Conservation (phyloP, 2,797 vertebrate genomes). For the Hyperoplus lanceolatus region DNA sequence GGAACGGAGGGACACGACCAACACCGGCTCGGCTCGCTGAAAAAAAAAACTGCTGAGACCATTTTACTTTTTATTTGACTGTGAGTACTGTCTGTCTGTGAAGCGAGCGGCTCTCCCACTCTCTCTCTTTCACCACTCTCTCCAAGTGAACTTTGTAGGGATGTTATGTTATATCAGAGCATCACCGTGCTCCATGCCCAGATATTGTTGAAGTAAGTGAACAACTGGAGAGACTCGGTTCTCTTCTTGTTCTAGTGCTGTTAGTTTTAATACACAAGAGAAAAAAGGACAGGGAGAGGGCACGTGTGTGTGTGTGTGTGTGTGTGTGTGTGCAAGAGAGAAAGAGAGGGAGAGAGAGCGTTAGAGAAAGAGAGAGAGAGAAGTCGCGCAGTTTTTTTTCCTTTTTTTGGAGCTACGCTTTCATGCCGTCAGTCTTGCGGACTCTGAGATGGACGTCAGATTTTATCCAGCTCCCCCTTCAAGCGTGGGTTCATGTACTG, state of each 20-base stretch:
- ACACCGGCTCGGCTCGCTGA: slow-evolving; percentile 29
- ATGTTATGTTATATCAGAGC: slow-evolving; percentile 74
- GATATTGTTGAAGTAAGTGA: slow-evolving; percentile 61
- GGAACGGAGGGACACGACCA: slow-evolving; percentile 61
- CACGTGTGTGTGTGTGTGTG: slow-evolving; percentile 30
- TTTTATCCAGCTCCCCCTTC: slow-evolving; percentile 97
- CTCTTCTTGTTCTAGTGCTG: slow-evolving; percentile 78
- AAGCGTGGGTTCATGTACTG: slow-evolving; percentile 95
- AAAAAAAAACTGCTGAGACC: slow-evolving; percentile 43
- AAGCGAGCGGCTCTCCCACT: slow-evolving; percentile 14
- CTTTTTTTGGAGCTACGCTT: slow-evolving; percentile 82
- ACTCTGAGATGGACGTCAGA: slow-evolving; percentile 97
- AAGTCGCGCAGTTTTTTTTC: slow-evolving; percentile 71
- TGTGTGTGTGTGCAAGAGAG: slow-evolving; percentile 29
- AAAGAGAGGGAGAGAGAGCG: slow-evolving; percentile 56
- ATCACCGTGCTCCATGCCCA: slow-evolving; percentile 65
- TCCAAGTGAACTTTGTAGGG: slow-evolving; percentile 75
- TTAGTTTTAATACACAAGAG: slow-evolving; percentile 71
- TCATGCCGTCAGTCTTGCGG: slow-evolving; percentile 90
- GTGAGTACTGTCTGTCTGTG: not conserved
- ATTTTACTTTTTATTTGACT: slow-evolving; percentile 25
- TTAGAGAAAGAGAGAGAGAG: slow-evolving; percentile 72
- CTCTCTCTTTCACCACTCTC: slow-evolving; percentile 1
- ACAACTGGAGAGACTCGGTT: slow-evolving; percentile 73
- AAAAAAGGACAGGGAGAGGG: slow-evolving; percentile 19